Percentiles rank a stretch among this genome's conserved stretches.
These are phyloP conservation scores for Tympanuchus pallidicinctus DNA, from an alignment of 2,113 vertebrate species.

Conservation along the genomic window DNA sequence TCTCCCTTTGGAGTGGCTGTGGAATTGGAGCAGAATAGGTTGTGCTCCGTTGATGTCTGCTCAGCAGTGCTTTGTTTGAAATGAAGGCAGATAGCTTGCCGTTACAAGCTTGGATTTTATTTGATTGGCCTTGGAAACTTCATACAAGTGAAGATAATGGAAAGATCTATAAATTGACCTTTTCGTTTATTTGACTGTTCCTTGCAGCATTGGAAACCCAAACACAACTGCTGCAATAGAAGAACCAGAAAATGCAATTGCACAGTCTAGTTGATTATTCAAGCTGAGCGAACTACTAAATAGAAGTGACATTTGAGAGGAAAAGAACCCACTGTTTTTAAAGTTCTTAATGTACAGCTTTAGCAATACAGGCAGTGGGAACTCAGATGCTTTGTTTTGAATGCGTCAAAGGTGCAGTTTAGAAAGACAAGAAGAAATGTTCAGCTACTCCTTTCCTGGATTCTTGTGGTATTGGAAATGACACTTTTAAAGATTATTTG, in stretches of 20 bases:
- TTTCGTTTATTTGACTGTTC: neutral
- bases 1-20: neutral
- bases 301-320: neutral
- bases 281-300: neutral
- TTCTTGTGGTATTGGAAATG: neutral
- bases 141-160: neutral
- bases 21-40: neutral
- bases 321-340: neutral
- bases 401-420: neutral
- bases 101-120: neutral
- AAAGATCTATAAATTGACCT: constrained; percentile 5
- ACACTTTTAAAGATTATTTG: neutral
- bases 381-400: neutral
- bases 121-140: constrained; percentile 1
- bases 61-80: neutral
- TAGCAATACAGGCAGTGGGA: neutral
- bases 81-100: neutral
- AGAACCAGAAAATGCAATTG: neutral
- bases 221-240: neutral
- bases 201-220: constrained; percentile 1
- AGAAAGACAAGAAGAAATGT: neutral
- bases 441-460: neutral
- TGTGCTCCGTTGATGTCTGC: neutral
- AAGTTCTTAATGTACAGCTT: neutral
- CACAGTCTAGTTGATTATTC: neutral